Conservation (phyloP, 2,113 vertebrate genomes). For the Tiliqua scincoides region DNA sequence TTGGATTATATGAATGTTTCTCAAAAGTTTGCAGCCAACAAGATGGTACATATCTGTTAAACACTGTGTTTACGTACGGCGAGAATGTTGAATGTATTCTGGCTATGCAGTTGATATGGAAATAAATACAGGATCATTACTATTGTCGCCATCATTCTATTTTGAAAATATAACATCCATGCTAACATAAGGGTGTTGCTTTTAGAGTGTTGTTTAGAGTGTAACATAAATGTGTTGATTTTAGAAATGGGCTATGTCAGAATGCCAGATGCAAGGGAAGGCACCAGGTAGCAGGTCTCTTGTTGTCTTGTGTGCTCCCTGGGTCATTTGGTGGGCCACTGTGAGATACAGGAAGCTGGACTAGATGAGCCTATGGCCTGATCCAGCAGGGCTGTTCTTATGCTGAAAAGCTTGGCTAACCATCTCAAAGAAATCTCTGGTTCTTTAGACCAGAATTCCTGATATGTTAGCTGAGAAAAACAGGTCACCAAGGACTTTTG, state of each 20-base stretch:
- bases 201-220: too few relatives aligned
- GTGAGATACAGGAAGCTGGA: too few relatives aligned
- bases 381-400: too few relatives aligned
- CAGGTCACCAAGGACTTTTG: not conserved
- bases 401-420: not conserved
- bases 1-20: constrained; percentile 45
- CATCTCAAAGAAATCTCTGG: not conserved
- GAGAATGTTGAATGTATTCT: constrained; percentile 43
- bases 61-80: constrained; percentile 10
- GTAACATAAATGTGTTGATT: too few relatives aligned
- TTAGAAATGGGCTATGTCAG: too few relatives aligned
- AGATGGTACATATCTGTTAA: constrained; percentile 9
- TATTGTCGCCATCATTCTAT: not conserved
- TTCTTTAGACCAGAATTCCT: not conserved
- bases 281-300: too few relatives aligned
- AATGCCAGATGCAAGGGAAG: too few relatives aligned
- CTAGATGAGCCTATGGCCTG: too few relatives aligned
- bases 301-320: too few relatives aligned
- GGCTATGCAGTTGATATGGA: constrained; percentile 50
- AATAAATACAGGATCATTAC: constrained; percentile 5
- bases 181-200: not conserved
- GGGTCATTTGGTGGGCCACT: too few relatives aligned
- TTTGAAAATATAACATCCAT: not conserved
- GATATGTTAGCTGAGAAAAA: not conserved
- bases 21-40: constrained; percentile 28